A percentile compares a stretch with the other conserved stretches of the same genome.
Conservation (phyloP, 2,113 vertebrate species). For the Melanerpes aurifrons region DNA sequence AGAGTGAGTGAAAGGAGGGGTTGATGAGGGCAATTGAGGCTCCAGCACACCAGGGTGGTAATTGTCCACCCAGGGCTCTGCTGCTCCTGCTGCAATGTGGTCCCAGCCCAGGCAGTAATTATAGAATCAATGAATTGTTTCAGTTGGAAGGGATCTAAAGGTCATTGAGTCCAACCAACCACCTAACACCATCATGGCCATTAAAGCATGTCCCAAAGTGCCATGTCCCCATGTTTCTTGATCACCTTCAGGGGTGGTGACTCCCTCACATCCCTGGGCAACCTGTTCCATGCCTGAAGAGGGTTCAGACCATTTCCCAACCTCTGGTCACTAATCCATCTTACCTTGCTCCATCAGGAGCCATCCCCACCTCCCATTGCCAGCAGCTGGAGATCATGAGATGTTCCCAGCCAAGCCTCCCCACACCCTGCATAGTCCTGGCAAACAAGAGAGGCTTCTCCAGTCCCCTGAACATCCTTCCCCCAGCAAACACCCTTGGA, state of each 20-base stretch:
- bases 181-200: too few relatives aligned
- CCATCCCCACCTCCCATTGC: background rate
- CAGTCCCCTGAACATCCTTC: background rate
- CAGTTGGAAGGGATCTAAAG: too few relatives aligned
- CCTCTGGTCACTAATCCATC: accelerated
- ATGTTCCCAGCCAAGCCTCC: background rate
- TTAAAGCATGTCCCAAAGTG: too few relatives aligned
- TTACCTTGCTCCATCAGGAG: background rate
- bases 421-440: accelerated
- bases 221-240: too few relatives aligned
- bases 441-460: background rate
- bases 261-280: too few relatives aligned
- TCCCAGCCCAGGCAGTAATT: background rate
- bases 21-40: background rate
- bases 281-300: background rate
- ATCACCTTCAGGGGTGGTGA: too few relatives aligned
- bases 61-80: background rate
- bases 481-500: background rate
- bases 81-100: background rate
- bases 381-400: background rate
- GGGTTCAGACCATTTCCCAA: background rate
- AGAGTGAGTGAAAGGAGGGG: background rate
- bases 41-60: accelerated
- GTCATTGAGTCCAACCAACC: too few relatives aligned
- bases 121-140: too few relatives aligned